Percentiles rank a stretch among this genome's conserved stretches.
These are phyloP conservation scores for Galeruca laticollis DNA, from an alignment of 2,888 invertebrate species.

Conservation along the genomic window DNA sequence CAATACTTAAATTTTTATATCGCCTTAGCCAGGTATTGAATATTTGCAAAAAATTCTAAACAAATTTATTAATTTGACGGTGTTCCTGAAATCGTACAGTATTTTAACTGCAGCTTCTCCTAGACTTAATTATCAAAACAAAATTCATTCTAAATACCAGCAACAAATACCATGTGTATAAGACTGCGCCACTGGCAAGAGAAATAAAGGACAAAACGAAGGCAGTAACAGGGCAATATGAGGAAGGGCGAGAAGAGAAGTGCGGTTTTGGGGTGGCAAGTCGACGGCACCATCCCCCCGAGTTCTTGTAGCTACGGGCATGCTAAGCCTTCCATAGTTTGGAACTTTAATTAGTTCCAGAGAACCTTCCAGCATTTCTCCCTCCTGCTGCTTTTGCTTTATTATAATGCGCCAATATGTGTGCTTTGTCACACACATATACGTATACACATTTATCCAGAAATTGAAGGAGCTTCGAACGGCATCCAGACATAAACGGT, in stretches of 20 bases:
- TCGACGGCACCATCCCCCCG: constrained; percentile 44
- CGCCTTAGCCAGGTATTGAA: too few relatives aligned
- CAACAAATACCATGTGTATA: background rate
- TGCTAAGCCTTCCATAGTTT: constrained; percentile 66
- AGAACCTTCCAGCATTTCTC: constrained; percentile 61
- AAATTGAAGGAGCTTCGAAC: background rate
- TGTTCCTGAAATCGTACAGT: too few relatives aligned
- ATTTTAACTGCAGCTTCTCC: too few relatives aligned
- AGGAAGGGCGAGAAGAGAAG: constrained; percentile 47
- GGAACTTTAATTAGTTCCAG: constrained; percentile 68
- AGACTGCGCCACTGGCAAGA: constrained; percentile 8
- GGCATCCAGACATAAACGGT: background rate
- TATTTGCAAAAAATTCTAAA: too few relatives aligned
- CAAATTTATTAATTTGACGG: too few relatives aligned
- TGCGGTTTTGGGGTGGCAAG: constrained; percentile 46
- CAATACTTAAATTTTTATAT: too few relatives aligned
- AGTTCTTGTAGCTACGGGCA: constrained; percentile 57
- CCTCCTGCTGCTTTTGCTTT: constrained; percentile 55
- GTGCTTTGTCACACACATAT: constrained; percentile 46
- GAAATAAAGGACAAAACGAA: constrained; percentile 29
- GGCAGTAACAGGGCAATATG: constrained; percentile 32
- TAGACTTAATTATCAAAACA: background rate
- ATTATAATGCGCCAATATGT: constrained; percentile 58
- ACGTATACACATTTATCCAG: background rate
- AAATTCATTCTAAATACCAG: background rate